These are phyloP conservation scores for Luehdorfia chinensis DNA, from an alignment of 1,140 invertebrate genomes.

Conservation along the genomic window DNA sequence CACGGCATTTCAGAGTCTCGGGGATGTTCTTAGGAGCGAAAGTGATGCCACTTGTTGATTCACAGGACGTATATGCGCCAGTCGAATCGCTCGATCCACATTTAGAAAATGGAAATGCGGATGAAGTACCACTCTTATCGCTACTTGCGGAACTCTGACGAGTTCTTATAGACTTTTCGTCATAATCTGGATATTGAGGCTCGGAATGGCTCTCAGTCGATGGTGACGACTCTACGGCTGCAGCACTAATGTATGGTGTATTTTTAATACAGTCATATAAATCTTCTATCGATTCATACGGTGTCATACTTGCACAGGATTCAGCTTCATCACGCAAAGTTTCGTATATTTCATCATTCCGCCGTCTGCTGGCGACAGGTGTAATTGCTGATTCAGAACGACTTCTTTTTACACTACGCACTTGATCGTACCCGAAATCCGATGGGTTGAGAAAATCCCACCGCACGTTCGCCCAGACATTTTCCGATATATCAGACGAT, in stretches of 20 bases:
- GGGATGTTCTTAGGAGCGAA: slow-evolving; percentile 52
- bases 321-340: slow-evolving; percentile 53
- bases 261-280: slow-evolving; percentile 74
- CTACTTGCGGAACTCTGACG: slow-evolving; percentile 65
- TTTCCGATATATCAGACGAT: slow-evolving; percentile 63
- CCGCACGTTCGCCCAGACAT: slow-evolving; percentile 71
- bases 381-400: slow-evolving; percentile 68
- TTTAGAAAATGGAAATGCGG: slow-evolving; percentile 70
- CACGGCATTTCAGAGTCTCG: slow-evolving; percentile 53
- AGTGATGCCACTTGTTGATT: slow-evolving; percentile 61
- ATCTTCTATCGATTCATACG: slow-evolving; percentile 75
- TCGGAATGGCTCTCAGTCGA: slow-evolving; percentile 62
- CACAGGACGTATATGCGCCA: slow-evolving; percentile 61
- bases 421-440: slow-evolving; percentile 68
- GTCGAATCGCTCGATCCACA: slow-evolving; percentile 68
- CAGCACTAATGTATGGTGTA: slow-evolving; percentile 49
- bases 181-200: slow-evolving; percentile 61
- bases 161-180: slow-evolving; percentile 56
- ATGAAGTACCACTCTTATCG: slow-evolving; percentile 65
- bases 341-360: slow-evolving; percentile 68
- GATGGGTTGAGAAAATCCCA: slow-evolving; percentile 71
- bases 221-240: slow-evolving; percentile 57
- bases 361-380: slow-evolving; percentile 35
- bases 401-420: slow-evolving; percentile 63
- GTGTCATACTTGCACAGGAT: slow-evolving; percentile 68